Base-by-base conservation (phyloP, 2,113 vertebrate species). In the Nipponia nippon region DNA sequence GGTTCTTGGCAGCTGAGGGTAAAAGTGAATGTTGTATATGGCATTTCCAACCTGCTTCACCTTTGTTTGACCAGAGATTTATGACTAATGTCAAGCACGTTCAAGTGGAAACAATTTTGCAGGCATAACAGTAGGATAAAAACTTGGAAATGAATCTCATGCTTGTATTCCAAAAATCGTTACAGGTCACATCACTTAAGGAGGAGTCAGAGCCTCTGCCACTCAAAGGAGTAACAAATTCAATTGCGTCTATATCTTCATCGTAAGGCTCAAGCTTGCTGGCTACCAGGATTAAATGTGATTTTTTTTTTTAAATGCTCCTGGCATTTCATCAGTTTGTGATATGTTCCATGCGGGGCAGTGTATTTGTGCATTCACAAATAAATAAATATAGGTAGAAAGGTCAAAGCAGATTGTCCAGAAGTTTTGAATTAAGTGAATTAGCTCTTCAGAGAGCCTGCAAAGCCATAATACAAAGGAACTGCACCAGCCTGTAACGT, bases 61-160 rank as follows among this genome's bases (percentile, higher is more conserved):
- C 63, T 67, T 66, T 83, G 36, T 73, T 90, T 87, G 81, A 67
- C 80, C 72, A 59, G 42, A 84, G 70, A 81, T 94, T 90, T 96
- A 83, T 83, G 53, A 62, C 71, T 96, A 80, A 95, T 59, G 58
- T 85, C 89, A 83, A 67, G 55, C 16, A 85, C 1, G 7, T 96
- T 97, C 62, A 90, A 77, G 66, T 90, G 52, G 96, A 96, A 96
- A 90, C 25, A 16, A 67, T 94, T 94, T 83, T 62, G 63, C 40
- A 85, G 47, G 18, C 49, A 25, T 87, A 93, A 82, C n/a, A 67
- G 23, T 50, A 55, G 75, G 59, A 89, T 84, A 63, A 87, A 62
- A 95, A 49, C 90, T 93, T 89, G 81, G 89, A 72, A 94, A 44
- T 32, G 16, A 70, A 75, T 81, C 32, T 76, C 73, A 62, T 67